These are phyloP conservation scores for Bactericera cockerelli DNA, from an alignment of 1,140 invertebrate species.

Conservation along the genomic window DNA sequence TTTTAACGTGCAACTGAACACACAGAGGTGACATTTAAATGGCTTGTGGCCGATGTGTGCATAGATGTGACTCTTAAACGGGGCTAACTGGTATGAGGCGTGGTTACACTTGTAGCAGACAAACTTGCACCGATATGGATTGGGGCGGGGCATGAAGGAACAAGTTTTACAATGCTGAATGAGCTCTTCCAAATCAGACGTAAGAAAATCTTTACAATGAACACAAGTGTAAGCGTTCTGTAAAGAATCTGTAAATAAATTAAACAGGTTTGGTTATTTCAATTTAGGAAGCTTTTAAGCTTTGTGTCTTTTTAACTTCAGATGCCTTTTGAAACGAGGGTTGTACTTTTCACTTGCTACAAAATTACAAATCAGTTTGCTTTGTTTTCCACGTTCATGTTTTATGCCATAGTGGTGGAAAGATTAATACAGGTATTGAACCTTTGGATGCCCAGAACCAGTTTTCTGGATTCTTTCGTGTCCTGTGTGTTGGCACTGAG, in stretches of 20 bases:
- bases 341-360: neutral
- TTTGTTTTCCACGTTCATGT: no score
- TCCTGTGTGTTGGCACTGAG: no score
- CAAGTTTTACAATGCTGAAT: neutral
- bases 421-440: no score
- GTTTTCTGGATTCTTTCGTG: no score
- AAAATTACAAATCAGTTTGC: no score
- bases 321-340: neutral
- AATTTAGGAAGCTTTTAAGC: neutral
- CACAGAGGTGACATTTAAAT: constrained; percentile 12
- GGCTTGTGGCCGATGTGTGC: constrained; percentile 15
- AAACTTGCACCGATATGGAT: neutral
- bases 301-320: neutral
- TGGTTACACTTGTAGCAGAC: neutral
- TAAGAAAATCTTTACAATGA: neutral
- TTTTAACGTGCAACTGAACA: neutral
- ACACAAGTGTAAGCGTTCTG: neutral
- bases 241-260: no score
- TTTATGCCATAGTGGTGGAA: no score
- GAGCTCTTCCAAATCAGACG: neutral
- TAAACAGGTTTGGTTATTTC: neutral
- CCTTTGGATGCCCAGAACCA: no score
- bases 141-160: neutral
- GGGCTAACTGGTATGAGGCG: neutral
- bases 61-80: neutral